Evolutionary conservation across 2,888 invertebrate species (phyloP).

Genomic region (Leucania comma): DNA sequence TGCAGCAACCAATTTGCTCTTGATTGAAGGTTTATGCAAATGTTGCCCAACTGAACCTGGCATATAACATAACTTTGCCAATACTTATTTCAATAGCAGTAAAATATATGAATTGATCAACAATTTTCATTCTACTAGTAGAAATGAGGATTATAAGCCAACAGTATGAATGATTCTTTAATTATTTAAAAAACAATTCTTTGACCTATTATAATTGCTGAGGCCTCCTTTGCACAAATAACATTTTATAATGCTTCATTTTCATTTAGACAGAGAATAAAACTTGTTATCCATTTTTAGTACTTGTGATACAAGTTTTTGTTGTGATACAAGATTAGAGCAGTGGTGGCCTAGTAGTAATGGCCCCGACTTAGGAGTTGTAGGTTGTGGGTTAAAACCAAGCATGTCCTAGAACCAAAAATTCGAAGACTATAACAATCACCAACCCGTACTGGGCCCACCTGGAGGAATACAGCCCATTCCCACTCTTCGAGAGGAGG

Average conservation of each 20-base stretch:
- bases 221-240: neutral
- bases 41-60: neutral
- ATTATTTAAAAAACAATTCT: neutral
- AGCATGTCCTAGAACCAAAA: no score
- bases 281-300: neutral
- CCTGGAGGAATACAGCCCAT: no score
- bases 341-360: no score
- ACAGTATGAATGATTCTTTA: neutral
- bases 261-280: neutral
- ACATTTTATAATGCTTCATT: neutral
- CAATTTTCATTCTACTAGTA: neutral
- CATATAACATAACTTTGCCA: neutral
- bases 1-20: neutral
- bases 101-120: neutral
- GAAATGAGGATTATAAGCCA: no score
- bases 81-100: neutral
- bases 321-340: no score
- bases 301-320: no score
- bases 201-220: slow-evolving; percentile 7
- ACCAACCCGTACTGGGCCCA: no score
- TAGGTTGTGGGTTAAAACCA: no score
- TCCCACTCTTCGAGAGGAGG: no score
- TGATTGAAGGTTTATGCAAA: neutral
- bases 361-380: no score
- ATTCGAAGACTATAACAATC: no score